Base-by-base conservation (phyloP, 2,888 invertebrate genomes). In the Drosophila incognita region DNA sequence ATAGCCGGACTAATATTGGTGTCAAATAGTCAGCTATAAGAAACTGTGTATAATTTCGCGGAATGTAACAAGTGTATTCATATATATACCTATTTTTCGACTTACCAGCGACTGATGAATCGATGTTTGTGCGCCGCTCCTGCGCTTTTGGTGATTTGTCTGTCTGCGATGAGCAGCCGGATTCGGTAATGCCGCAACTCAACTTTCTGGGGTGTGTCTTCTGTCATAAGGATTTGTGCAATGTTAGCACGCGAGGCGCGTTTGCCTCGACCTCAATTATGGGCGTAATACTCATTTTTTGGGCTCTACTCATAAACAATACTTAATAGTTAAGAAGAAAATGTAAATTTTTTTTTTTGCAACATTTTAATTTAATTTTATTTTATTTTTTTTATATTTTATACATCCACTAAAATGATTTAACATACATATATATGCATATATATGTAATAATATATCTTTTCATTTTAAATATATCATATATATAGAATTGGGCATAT, bases 361-460 rank as follows among this genome's bases (percentile, higher is more conserved):
- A 79, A 81, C 60, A 72, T 69, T 76, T 69, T 68, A 24, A 54
- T 76, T 69, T 68, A 24, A 54, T 53, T 85, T 83, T 69, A 71
- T 81, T 82, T 82, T 58, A 54, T 80, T 77, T 76, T 53, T 49
- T 31, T 5, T 51, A 51, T 54, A 57, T 84, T 82, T 80, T 83
- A 79, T 81, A 83, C 89, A 83, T 81, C 81, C 77, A 85, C 90
- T 85, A 89, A 89, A 87, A 89, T 89, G 90, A 87, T 85, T 85
- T 85, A 87, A 83, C 89, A 88, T 87, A 86, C 84, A 86, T 78
- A 76, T 68, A 81, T 69, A 63, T 56, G 62, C 58, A 67, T 72
- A 70, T 81, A 69, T 82, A 65, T 76, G 46, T 84, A 79, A 65
- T 79, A 74, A 75, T 83, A 62, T 65, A 70, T 76, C 2, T 62